These are phyloP conservation scores for Xanthorhoe spadicearia DNA, from an alignment of 2,888 invertebrate species.

Conservation along the genomic window DNA sequence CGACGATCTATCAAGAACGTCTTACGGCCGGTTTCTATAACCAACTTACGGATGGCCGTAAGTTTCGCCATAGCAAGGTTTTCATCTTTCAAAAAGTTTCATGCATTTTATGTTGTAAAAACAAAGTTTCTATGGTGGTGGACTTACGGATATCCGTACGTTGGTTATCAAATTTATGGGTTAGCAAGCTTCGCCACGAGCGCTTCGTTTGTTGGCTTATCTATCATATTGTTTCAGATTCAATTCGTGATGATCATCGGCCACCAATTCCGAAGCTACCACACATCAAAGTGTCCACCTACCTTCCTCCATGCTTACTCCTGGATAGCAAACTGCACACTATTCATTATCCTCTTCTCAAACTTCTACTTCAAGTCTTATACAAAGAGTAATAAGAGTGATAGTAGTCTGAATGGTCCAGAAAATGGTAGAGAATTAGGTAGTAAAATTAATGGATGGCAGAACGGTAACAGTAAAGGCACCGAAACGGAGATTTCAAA, in stretches of 20 bases:
- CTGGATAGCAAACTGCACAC: neutral
- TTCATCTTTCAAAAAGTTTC: no score
- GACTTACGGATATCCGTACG: no score
- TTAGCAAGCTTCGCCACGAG: no score
- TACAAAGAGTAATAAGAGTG: neutral
- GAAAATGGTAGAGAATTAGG: neutral
- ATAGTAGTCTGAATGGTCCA: neutral
- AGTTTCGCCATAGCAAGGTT: no score
- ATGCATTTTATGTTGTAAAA: no score
- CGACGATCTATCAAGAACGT: no score
- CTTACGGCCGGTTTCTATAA: no score
- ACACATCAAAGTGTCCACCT: slow-evolving; percentile 36
- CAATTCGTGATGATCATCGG: slow-evolving; percentile 25
- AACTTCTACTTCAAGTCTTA: slow-evolving; percentile 25
- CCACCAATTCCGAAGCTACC: slow-evolving; percentile 36
- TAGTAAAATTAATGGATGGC: neutral
- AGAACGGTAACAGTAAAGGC: neutral
- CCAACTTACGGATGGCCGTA: no score
- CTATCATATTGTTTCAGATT: slow-evolving; percentile 14
- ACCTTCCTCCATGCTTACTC: slow-evolving; percentile 10
- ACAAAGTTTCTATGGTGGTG: no score
- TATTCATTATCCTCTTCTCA: slow-evolving; percentile 22
- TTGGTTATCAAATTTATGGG: no score
- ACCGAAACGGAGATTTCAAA: neutral
- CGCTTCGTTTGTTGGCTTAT: no score